Evolutionary conservation across 2,797 vertebrate species (phyloP).

Genomic region (Hoplostethus atlanticus): DNA sequence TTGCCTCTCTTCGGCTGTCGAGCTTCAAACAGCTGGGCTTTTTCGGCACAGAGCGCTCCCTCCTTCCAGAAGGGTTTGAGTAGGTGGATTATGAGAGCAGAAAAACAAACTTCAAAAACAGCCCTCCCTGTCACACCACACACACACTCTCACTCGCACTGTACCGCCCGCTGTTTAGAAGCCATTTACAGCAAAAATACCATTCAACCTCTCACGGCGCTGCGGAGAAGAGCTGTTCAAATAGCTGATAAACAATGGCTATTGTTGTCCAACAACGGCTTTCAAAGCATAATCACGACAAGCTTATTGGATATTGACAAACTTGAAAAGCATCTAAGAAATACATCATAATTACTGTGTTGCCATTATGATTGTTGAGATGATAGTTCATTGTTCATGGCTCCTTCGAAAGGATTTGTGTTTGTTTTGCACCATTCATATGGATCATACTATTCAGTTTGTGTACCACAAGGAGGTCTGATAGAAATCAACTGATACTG

Average conservation of each 20-base stretch:
- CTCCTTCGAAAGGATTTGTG: neutral
- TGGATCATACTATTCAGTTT: neutral
- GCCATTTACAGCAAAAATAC: slow-evolving; percentile 52
- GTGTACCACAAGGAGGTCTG: neutral
- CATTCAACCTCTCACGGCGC: slow-evolving; percentile 16
- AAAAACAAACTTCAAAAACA: slow-evolving; percentile 77
- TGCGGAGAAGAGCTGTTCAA: slow-evolving; percentile 31
- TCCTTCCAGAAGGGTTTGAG: slow-evolving; percentile 65
- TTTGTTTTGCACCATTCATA: neutral
- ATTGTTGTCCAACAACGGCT: slow-evolving; percentile 11
- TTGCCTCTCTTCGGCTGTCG: slow-evolving; percentile 46
- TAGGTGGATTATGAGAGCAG: slow-evolving; percentile 73
- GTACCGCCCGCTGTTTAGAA: slow-evolving; percentile 53
- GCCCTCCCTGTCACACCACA: slow-evolving; percentile 43
- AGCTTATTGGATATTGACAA: slow-evolving; percentile 20
- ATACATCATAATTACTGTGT: slow-evolving; percentile 21
- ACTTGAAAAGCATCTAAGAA: slow-evolving; percentile 13
- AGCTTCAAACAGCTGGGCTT: slow-evolving; percentile 59
- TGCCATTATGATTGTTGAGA: slow-evolving; percentile 1
- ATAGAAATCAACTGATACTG: neutral
- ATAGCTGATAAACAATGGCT: slow-evolving; percentile 23
- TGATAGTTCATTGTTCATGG: slow-evolving; percentile 11
- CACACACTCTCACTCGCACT: slow-evolving; percentile 44
- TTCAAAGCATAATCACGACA: slow-evolving; percentile 26
- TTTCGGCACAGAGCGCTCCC: slow-evolving; percentile 29